Base-by-base conservation (phyloP, 2,888 invertebrate genomes). In the Lepetodrilus schrolli region DNA sequence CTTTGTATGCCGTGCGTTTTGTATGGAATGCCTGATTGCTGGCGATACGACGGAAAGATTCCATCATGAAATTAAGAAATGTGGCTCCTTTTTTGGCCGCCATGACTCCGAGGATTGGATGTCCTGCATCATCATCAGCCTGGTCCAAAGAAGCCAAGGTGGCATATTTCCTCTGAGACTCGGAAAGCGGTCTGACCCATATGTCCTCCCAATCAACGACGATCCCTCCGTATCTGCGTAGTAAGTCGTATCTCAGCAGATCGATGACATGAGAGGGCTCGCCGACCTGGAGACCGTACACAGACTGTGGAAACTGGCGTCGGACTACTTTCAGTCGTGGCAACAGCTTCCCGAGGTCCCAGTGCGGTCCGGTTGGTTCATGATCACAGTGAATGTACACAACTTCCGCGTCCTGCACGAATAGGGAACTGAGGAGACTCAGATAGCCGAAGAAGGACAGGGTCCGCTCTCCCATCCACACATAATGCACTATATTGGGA, bases 401-500 rank as follows among this genome's bases (percentile, higher is more conserved):
- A 5, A 48, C 72, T 8, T 87, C 85, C 21, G 86, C 84, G 50
- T 81, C 75, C 7, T 83, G 79, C 1, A 87, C 82, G 68, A 80
- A 80, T 2, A 87, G 73, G 26, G 82, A 70, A 69, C 85, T 85
- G n/a, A 84, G 75, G 5, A 84, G 74, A 70, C 85, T 85, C 34
- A 87, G 75, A 73, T 82, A 87, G 69, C 80, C 78, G 23, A 84
- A 80, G 49, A 80, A 87, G 47, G 81, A 77, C 72, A 87, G 76
- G n/a, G 68, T 8, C 5, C 78, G 74, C 21, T 83, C 80, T 0
- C 86, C 87, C 8, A 87, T 66, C 86, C 86, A 86, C 5, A 86
- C 82, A 79, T 86, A 86, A 71, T 87, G 87, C 13, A 81, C 85
- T 21, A 87, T 86, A 58, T 85, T 85, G 4, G 87, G 87, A 17